A percentile compares a stretch with the other conserved stretches of the same genome.
Conservation (phyloP, 2,888 invertebrate species). For the Lasioglossum oenotherae region DNA sequence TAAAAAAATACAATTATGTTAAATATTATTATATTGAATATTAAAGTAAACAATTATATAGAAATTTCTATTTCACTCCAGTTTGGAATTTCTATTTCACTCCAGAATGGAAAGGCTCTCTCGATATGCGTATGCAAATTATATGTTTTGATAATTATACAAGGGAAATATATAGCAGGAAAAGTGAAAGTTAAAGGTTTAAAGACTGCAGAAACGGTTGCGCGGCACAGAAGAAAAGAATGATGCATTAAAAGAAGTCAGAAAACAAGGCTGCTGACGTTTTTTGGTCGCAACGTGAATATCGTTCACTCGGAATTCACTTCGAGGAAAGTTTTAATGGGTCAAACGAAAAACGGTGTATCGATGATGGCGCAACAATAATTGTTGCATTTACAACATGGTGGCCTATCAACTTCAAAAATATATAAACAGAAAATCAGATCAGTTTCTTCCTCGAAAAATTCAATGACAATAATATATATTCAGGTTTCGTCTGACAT, state of each 20-base stretch:
- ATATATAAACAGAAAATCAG: not conserved
- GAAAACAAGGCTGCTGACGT: not conserved
- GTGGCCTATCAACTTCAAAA: not conserved
- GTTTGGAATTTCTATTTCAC: too few relatives aligned
- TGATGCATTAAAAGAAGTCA: not conserved
- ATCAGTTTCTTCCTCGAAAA: not conserved
- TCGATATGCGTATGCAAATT: too few relatives aligned
- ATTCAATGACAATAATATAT: not conserved
- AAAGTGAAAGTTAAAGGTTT: not conserved
- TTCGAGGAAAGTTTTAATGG: not conserved
- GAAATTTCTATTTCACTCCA: too few relatives aligned
- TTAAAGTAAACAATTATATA: too few relatives aligned
- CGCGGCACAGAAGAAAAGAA: not conserved
- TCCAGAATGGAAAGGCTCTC: too few relatives aligned
- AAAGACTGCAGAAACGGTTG: not conserved
- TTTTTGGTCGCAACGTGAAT: not conserved
- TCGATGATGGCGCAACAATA: not conserved
- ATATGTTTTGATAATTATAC: too few relatives aligned
- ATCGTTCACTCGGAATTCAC: not conserved
- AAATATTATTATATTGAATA: too few relatives aligned
- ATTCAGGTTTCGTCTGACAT: too few relatives aligned
- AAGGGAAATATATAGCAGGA: not conserved
- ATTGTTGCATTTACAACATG: not conserved
- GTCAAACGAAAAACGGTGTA: not conserved
- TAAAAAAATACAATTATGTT: too few relatives aligned